Conservation (phyloP, 2,113 vertebrate genomes). For the Ceratotherium simum region DNA sequence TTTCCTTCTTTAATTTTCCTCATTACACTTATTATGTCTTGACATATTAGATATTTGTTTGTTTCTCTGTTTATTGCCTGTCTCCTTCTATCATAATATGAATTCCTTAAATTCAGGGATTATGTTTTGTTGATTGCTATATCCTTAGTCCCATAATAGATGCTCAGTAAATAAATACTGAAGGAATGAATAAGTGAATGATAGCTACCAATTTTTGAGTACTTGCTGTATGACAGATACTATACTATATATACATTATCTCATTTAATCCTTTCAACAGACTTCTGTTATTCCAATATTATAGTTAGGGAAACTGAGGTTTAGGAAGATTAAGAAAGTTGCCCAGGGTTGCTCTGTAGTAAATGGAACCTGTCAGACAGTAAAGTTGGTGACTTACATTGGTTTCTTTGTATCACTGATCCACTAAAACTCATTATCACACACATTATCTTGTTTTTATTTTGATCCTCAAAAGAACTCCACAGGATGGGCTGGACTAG, state of each 20-base stretch:
- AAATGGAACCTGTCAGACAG: not conserved
- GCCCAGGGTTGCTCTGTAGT: not conserved
- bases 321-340: constrained; percentile 24
- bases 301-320: not conserved
- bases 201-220: not conserved
- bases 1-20: not conserved
- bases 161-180: not conserved
- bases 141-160: not conserved
- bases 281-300: not conserved
- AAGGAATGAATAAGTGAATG: not conserved
- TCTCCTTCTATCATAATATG: not conserved
- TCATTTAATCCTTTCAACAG: not conserved
- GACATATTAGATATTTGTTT: not conserved
- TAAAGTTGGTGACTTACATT: not conserved
- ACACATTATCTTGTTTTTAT: not conserved
- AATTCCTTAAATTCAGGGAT: not conserved
- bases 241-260: not conserved
- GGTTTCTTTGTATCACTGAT: not conserved
- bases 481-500: too few relatives aligned
- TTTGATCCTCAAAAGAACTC: not conserved
- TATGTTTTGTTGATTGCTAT: not conserved
- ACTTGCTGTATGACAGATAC: not conserved
- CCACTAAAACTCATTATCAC: not conserved
- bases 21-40: not conserved
- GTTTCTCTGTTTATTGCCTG: constrained; percentile 22